These are phyloP conservation scores for Aromia moschata DNA, from an alignment of 2,888 invertebrate genomes.

Conservation along the genomic window DNA sequence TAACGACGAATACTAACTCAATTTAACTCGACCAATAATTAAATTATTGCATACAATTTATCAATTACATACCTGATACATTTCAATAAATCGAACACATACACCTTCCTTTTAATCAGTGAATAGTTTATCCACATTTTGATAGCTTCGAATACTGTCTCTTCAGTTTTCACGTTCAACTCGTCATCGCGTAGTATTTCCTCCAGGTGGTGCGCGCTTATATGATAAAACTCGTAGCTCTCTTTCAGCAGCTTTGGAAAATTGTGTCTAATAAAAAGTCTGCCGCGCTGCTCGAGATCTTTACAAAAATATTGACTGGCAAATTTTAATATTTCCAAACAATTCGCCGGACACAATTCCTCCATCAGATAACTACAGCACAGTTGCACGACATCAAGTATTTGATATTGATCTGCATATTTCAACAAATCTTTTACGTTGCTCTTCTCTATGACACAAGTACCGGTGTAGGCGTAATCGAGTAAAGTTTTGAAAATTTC, in stretches of 20 bases:
- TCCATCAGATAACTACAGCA: conserved; percentile 74
- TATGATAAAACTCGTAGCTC: conserved; percentile 71
- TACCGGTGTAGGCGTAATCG: conserved; percentile 79
- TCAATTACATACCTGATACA: conserved; percentile 22
- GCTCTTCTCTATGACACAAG: conserved; percentile 70
- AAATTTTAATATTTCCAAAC: conserved; percentile 76
- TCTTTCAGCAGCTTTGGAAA: conserved; percentile 64
- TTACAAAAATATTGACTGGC: conserved; percentile 76
- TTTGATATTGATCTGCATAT: conserved; percentile 77
- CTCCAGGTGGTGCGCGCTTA: conserved; percentile 70
- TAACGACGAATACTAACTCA: no score
- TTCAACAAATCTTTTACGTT: conserved; percentile 77
- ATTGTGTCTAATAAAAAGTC: conserved; percentile 47
- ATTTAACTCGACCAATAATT: no score
- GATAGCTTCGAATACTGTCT: conserved; percentile 78
- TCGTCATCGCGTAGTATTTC: conserved; percentile 75
- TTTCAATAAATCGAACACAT: conserved; percentile 61
- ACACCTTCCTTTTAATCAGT: conserved; percentile 65
- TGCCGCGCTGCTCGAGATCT: conserved; percentile 71
- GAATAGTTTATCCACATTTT: conserved; percentile 76
- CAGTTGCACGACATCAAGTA: conserved; percentile 75
- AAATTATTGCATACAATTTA: no score
- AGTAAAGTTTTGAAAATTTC: conserved; percentile 73
- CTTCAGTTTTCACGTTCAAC: conserved; percentile 77
- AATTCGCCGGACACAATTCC: conserved; percentile 73